Conservation (phyloP, 2,797 vertebrate species). For the Liparis tanakae region DNA sequence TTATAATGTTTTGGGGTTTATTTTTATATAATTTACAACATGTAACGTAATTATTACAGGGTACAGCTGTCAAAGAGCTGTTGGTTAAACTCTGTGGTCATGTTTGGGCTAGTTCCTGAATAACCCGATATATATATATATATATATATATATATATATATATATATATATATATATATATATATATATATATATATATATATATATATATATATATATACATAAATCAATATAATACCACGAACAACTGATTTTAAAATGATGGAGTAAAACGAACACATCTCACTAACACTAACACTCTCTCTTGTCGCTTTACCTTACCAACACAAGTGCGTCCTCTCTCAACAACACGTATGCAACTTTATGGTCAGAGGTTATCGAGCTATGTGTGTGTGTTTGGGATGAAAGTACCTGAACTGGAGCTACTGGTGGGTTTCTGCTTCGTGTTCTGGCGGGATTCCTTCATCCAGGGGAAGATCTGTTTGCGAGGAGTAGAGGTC, state of each 20-base stretch:
- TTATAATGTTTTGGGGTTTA: background rate
- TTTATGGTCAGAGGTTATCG: constrained; percentile 29
- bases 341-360: constrained; percentile 25
- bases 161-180: background rate
- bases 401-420: constrained; percentile 91
- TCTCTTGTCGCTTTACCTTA: constrained; percentile 16
- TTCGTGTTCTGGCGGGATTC: constrained; percentile 97
- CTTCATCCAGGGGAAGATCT: constrained; percentile 99
- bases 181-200: background rate
- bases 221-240: constrained; percentile 2
- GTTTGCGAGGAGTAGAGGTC: constrained; percentile 88
- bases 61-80: background rate
- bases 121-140: background rate
- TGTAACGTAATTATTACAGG: background rate
- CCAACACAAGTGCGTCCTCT: constrained; percentile 13
- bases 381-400: constrained; percentile 18
- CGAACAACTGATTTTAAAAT: constrained; percentile 12
- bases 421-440: constrained; percentile 94
- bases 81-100: constrained; percentile 7
- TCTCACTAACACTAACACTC: constrained; percentile 11
- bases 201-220: background rate
- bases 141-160: background rate
- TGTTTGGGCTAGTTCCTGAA: constrained; percentile 11
- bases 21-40: background rate
- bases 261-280: constrained; percentile 10